Evolutionary conservation across 2,888 invertebrate genomes (phyloP), one percentile per base, ranked within the genome.

Genomic region (Augochlorella aurata): DNA sequence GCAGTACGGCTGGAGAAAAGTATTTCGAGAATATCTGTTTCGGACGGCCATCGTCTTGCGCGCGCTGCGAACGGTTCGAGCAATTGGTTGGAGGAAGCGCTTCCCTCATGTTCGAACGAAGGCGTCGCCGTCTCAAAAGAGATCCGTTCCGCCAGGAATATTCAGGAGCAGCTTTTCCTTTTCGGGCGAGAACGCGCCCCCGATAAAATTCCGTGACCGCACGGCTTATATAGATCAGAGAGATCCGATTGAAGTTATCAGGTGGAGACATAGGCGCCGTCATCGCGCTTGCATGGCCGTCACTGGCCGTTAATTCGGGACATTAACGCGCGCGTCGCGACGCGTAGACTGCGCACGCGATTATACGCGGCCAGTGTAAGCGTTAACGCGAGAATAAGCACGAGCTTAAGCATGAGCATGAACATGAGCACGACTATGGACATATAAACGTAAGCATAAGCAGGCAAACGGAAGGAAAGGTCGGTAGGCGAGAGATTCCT

Each of bases 291-390:
- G 24, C 21, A 58, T 4, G 58, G 24, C 44, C 49, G 52, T 21
- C 52, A 4, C n/a, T 54, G 21, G 21, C 21, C 12, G 21, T 54
- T 21, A 4, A 58, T 24, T 24, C 54, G 14, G 54, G 3, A 58
- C 21, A 18, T 54, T 54, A 54, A 54, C 52, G 21, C n/a, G 18
- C 12, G 16, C 21, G n/a, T 18, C 47, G 38, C 14, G 45, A 68
- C 14, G 54, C 54, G 21, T 54, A 21, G 52, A 47, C 21, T 44
- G 65, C 63, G 68, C 38, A 38, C 71, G 76, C 66, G 79, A 74
- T 74, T 61, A 29, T 8, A 61, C 54, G 21, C 54, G 54, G 10
- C n/a, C n/a, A n/a, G 54, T 12, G 21, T 10, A n/a, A n/a, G 54
- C 21, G 54, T 21, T 5, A 24, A 54, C 21, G 54, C 5, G 21